phyloP scores from a whole-genome alignment of 2,113 vertebrate species.

The Indicator indicator region DNA sequence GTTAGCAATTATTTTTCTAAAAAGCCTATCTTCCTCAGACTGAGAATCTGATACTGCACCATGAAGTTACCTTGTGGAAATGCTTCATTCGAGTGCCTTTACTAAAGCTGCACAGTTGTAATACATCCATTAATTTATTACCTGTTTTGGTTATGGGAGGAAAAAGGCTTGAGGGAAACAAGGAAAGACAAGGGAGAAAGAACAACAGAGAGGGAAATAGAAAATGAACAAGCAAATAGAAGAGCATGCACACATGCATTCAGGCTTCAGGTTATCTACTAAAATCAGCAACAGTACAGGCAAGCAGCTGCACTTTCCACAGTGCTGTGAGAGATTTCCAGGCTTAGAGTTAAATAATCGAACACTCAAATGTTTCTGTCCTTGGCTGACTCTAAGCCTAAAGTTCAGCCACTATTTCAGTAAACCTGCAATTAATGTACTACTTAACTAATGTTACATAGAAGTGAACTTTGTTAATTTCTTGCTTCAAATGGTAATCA shows the following conservation, averaged over 20 bases:
- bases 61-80: background rate
- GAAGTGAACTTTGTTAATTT: background rate
- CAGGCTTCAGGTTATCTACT: background rate
- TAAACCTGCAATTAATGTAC: background rate
- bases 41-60: background rate
- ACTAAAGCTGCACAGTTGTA: background rate
- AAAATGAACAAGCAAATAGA: background rate
- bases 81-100: background rate
- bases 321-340: background rate
- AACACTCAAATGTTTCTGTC: background rate
- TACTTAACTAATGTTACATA: background rate
- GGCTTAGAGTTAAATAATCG: background rate
- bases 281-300: background rate
- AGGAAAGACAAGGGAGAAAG: background rate
- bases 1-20: slow-evolving; percentile 36
- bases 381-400: background rate
- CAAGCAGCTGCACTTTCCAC: background rate
- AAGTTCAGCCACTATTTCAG: background rate
- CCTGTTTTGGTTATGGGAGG: background rate
- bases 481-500: background rate
- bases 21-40: background rate
- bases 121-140: background rate
- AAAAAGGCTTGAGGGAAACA: background rate
- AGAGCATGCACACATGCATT: rapidly evolving
- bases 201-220: background rate